Conservation (phyloP, 2,113 vertebrate genomes). For the Mesembrinibis cayennensis region DNA sequence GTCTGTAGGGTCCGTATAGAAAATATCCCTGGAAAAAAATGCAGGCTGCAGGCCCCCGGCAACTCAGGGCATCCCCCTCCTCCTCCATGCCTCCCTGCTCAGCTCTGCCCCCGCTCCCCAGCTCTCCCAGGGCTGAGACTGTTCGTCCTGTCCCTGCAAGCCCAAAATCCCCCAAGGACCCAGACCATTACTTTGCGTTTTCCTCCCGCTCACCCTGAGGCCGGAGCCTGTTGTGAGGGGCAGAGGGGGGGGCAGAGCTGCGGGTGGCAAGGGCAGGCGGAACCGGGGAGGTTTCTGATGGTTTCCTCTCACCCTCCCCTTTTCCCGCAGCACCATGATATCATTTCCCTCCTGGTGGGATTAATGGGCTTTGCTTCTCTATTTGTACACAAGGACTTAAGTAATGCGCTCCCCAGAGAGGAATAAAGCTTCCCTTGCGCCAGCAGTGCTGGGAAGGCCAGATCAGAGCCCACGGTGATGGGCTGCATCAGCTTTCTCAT, state of each 20-base stretch:
- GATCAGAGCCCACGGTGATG: background rate
- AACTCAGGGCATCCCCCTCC: background rate
- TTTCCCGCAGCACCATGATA: background rate
- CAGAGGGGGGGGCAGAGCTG: background rate
- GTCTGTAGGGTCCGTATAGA: background rate
- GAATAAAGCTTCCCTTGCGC: background rate
- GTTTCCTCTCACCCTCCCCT: background rate
- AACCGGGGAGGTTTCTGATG: background rate
- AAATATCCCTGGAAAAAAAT: background rate
- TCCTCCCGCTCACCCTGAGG: background rate
- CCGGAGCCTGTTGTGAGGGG: rapidly evolving
- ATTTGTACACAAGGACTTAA: background rate
- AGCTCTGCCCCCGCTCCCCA: rapidly evolving
- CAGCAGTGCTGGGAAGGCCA: background rate
- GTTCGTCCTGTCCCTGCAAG: background rate
- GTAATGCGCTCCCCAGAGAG: background rate
- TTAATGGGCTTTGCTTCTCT: background rate
- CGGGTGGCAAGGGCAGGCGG: background rate
- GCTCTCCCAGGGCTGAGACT: background rate
- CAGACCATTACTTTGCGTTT: background rate
- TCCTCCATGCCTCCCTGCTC: background rate
- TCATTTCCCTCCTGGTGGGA: background rate
- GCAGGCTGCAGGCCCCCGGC: rapidly evolving
- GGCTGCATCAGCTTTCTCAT: background rate
- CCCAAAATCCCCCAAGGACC: background rate